A percentile compares a stretch with the other conserved stretches of the same genome.
phyloP scores from a whole-genome alignment of 2,113 vertebrate genomes.

The Quiscalus mexicanus region DNA sequence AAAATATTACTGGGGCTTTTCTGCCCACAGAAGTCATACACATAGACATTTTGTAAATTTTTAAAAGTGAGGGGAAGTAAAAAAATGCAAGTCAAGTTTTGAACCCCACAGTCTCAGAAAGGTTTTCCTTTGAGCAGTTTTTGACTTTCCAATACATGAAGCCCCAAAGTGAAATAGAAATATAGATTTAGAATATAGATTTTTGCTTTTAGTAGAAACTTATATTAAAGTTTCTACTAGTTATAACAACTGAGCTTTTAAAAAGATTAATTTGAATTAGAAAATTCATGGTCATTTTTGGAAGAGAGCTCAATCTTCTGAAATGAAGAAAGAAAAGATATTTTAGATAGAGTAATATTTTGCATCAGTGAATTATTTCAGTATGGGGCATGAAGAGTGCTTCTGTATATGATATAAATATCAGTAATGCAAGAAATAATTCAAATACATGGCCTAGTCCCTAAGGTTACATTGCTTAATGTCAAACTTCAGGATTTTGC shows the following conservation, averaged over 20 bases:
- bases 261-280: not conserved
- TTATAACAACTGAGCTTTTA: not conserved
- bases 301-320: not conserved
- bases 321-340: not conserved
- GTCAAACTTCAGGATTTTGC: not conserved
- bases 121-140: not conserved
- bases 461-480: not conserved
- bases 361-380: not conserved
- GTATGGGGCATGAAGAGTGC: not conserved
- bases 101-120: not conserved
- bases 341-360: not conserved
- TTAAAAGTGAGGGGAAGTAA: not conserved
- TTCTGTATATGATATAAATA: not conserved
- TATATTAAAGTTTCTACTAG: not conserved
- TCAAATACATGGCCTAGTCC: not conserved
- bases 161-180: not conserved
- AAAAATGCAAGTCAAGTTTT: not conserved
- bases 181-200: not conserved
- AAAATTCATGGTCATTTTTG: not conserved
- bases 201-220: not conserved
- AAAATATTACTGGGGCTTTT: not conserved
- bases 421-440: not conserved
- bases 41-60: not conserved
- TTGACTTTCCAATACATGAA: not conserved
- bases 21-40: not conserved